These are phyloP conservation scores for Chrysochloris asiatica DNA, from an alignment of 2,113 vertebrate species.

Conservation along the genomic window DNA sequence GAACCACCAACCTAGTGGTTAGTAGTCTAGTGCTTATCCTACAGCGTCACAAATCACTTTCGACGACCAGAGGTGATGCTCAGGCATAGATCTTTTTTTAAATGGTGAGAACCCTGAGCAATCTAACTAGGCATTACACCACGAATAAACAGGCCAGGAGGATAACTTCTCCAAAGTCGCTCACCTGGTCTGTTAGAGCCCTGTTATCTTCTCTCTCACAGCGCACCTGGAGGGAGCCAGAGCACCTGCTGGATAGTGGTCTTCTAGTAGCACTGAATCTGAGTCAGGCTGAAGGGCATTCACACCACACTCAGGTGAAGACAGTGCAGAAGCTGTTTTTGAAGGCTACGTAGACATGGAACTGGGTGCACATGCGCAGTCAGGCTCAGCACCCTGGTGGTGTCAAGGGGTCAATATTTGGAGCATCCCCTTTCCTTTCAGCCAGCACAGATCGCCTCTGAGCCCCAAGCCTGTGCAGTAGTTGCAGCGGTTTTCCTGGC, in stretches of 20 bases:
- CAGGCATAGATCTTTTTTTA: not conserved
- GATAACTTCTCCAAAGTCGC: rapidly evolving
- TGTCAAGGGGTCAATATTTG: too few relatives aligned
- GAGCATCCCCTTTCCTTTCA: not conserved
- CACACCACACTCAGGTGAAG: not conserved
- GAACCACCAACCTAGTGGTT: too few relatives aligned
- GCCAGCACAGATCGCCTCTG: too few relatives aligned
- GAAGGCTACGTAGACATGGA: rapidly evolving
- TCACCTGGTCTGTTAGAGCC: not conserved
- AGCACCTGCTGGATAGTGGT: too few relatives aligned
- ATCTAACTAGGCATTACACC: not conserved
- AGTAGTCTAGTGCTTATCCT: too few relatives aligned
- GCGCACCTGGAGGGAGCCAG: not conserved
- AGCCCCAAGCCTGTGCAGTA: not conserved
- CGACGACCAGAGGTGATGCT: too few relatives aligned
- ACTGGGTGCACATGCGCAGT: rapidly evolving
- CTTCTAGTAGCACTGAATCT: too few relatives aligned
- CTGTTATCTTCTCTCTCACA: not conserved
- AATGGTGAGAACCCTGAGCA: not conserved
- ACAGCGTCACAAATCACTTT: too few relatives aligned
- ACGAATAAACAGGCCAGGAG: not conserved
- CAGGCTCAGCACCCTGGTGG: not conserved
- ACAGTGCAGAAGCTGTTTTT: too few relatives aligned
- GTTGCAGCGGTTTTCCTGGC: not conserved
- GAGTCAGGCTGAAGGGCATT: too few relatives aligned